phyloP scores from a whole-genome alignment of 2,113 vertebrate genomes.

The Planiliza haematocheilus region DNA sequence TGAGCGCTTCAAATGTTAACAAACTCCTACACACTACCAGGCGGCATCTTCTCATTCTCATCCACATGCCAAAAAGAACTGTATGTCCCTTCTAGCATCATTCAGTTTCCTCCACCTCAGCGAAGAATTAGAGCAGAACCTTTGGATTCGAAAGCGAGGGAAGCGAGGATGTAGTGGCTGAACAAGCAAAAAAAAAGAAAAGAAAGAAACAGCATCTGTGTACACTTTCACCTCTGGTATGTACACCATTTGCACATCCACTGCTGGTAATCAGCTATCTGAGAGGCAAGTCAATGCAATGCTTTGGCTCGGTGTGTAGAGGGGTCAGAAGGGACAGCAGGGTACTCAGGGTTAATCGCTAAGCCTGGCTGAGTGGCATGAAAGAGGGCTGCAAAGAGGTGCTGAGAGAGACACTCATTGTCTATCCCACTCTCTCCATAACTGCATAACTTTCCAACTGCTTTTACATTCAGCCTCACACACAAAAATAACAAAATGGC shows the following conservation, averaged over 20 bases:
- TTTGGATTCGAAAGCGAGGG: slow-evolving; percentile 24
- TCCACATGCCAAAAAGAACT: slow-evolving; percentile 25
- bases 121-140: slow-evolving; percentile 23
- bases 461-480: slow-evolving; percentile 47
- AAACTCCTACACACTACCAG: slow-evolving; percentile 74
- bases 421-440: slow-evolving; percentile 66
- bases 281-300: slow-evolving; percentile 60
- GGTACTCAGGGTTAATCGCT: slow-evolving; percentile 80
- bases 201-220: slow-evolving; percentile 18
- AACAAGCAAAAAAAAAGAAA: slow-evolving; percentile 29
- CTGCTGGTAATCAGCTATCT: slow-evolving; percentile 69
- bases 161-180: slow-evolving; percentile 35
- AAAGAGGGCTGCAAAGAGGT: slow-evolving; percentile 74
- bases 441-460: slow-evolving; percentile 68
- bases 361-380: slow-evolving; percentile 79
- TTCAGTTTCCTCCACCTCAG: slow-evolving; percentile 33
- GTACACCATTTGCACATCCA: slow-evolving; percentile 60
- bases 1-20: slow-evolving; percentile 68
- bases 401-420: slow-evolving; percentile 72
- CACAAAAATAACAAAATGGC: slow-evolving; percentile 66
- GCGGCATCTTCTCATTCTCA: slow-evolving; percentile 47
- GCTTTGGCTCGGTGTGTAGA: slow-evolving; percentile 60
- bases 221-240: slow-evolving; percentile 50
- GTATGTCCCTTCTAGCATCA: slow-evolving; percentile 34
- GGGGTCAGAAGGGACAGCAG: slow-evolving; percentile 62